Conservation (phyloP, 2,113 vertebrate species). For the Caloenas nicobarica region DNA sequence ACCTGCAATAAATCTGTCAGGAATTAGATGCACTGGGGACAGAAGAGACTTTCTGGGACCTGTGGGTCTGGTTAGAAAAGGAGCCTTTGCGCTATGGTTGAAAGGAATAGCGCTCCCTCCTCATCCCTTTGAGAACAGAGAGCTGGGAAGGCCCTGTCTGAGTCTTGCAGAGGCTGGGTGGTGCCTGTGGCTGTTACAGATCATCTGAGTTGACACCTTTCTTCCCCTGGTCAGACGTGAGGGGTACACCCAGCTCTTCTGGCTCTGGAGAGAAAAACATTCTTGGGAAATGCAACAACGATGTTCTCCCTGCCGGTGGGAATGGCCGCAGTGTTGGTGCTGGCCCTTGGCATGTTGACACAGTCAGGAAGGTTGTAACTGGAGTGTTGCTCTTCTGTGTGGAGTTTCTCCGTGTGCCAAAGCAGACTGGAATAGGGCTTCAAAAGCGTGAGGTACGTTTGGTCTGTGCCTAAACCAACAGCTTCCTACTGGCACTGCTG, state of each 20-base stretch:
- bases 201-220: neutral
- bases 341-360: neutral
- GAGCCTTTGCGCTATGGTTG: neutral
- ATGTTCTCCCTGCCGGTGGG: neutral
- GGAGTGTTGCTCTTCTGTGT: neutral
- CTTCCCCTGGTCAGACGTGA: accelerated
- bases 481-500: neutral
- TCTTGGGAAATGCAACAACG: neutral
- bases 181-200: neutral
- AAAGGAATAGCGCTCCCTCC: neutral
- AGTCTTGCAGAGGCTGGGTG: neutral
- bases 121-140: accelerated
- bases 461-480: neutral
- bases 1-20: neutral
- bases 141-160: neutral
- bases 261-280: neutral
- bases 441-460: accelerated
- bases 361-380: neutral
- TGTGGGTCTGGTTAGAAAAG: neutral
- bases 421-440: neutral
- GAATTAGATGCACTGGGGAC: neutral
- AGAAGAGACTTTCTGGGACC: neutral
- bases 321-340: neutral
- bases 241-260: neutral
- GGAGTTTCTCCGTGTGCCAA: neutral